phyloP scores from a whole-genome alignment of 2,797 vertebrate species.

The Mormyrus hasselquistii region DNA sequence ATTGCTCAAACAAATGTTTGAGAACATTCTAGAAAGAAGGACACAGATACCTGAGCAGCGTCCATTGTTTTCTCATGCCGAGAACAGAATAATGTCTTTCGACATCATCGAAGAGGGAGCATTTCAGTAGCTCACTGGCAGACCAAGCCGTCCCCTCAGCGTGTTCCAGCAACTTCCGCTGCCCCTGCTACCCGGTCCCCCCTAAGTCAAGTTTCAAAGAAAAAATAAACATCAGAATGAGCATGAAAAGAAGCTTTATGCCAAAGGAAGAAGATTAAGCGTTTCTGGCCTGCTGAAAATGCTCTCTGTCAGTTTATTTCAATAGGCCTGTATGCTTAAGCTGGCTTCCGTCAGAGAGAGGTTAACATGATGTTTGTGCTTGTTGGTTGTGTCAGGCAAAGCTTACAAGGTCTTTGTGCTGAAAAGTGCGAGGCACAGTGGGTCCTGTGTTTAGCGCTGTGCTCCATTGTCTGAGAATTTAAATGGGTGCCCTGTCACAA shows the following conservation, averaged over 20 bases:
- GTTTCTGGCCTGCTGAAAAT: conserved; percentile 17
- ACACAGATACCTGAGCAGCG: not conserved
- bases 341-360: conserved; percentile 16
- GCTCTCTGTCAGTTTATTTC: conserved; percentile 9
- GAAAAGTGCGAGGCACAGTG: not conserved
- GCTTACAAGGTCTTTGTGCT: not conserved
- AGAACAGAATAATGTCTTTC: conserved; percentile 35
- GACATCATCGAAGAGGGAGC: conserved; percentile 26
- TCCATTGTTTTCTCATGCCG: not conserved
- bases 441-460: not conserved
- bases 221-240: not conserved
- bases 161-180: conserved; percentile 17
- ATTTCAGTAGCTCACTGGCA: not conserved
- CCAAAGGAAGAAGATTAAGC: not conserved
- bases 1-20: not conserved
- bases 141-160: conserved; percentile 15
- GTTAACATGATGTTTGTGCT: conserved; percentile 16
- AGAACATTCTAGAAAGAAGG: not conserved
- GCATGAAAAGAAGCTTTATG: not conserved
- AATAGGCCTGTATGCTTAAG: conserved; percentile 24
- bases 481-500: not conserved
- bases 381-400: not conserved
- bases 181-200: not conserved
- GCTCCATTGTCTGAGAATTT: conserved; percentile 5
- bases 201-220: conserved; percentile 1